phyloP scores from a whole-genome alignment of 2,113 vertebrate genomes.

The Archocentrus centrarchus region DNA sequence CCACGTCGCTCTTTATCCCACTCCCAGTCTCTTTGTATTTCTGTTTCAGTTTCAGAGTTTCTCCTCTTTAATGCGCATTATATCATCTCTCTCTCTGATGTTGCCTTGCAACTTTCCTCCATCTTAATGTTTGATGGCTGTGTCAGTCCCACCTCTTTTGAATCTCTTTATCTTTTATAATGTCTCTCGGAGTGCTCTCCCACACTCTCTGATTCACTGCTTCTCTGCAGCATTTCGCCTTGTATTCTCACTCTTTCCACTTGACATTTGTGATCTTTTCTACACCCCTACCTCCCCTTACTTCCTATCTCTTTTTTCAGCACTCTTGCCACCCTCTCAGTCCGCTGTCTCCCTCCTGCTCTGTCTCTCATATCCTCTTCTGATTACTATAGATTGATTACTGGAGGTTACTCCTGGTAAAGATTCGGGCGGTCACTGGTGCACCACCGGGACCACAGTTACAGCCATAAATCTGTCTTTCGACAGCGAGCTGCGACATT shows the following conservation, averaged over 20 bases:
- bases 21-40: not conserved
- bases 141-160: conserved; percentile 3
- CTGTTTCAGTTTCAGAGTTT: not conserved
- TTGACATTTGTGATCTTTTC: conserved; percentile 6
- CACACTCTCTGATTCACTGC: conserved; percentile 28
- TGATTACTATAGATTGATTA: conserved; percentile 72
- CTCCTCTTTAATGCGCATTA: not conserved
- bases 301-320: not conserved
- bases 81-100: not conserved
- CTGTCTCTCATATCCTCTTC: conserved; percentile 22
- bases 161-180: conserved; percentile 20
- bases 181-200: conserved; percentile 3
- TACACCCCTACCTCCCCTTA: not conserved
- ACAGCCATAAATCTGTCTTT: conserved; percentile 58
- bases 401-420: conserved; percentile 45
- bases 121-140: conserved; percentile 12
- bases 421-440: conserved; percentile 58
- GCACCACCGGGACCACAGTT: conserved; percentile 42
- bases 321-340: not conserved
- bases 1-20: not conserved
- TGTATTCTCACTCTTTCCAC: not conserved
- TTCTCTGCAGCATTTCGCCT: conserved; percentile 2
- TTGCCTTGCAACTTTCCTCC: not conserved
- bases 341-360: conserved; percentile 4
- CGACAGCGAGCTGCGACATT: conserved; percentile 17